A percentile compares a stretch with the other conserved stretches of the same genome.
phyloP scores from a whole-genome alignment of 1,140 invertebrate genomes.

The Zaprionus kolodkinae region DNA sequence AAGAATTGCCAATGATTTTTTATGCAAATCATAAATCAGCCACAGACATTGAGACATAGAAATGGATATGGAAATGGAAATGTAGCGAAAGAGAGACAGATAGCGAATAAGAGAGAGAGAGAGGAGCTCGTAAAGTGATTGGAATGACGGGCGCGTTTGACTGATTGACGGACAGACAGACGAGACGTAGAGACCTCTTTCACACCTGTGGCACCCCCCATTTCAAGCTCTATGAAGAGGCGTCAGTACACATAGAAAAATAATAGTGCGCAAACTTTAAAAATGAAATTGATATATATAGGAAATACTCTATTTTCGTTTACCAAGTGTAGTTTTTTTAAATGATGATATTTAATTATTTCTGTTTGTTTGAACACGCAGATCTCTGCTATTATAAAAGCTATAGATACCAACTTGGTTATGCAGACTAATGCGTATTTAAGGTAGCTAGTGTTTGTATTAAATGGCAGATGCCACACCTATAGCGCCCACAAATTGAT shows the following conservation, averaged over 20 bases:
- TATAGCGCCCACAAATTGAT: too few relatives aligned
- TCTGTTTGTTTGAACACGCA: too few relatives aligned
- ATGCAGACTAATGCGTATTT: too few relatives aligned
- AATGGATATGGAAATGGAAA: slow-evolving; percentile 50
- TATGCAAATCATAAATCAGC: slow-evolving; percentile 80
- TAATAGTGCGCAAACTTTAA: background rate
- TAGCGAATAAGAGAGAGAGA: slow-evolving; percentile 16
- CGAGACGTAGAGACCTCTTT: slow-evolving; percentile 3
- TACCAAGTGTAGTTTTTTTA: too few relatives aligned
- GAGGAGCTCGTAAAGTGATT: slow-evolving; percentile 65
- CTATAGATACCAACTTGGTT: too few relatives aligned
- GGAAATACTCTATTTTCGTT: too few relatives aligned
- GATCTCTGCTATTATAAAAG: too few relatives aligned
- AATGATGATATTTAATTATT: too few relatives aligned
- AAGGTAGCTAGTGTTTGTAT: too few relatives aligned
- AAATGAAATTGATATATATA: too few relatives aligned
- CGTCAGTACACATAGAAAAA: background rate
- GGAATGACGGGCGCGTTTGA: slow-evolving; percentile 74
- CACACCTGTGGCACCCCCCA: background rate
- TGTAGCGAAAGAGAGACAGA: slow-evolving; percentile 26
- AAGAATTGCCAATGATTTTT: slow-evolving; percentile 78
- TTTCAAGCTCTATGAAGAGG: background rate
- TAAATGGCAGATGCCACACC: too few relatives aligned
- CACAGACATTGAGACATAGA: slow-evolving; percentile 61
- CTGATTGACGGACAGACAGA: slow-evolving; percentile 62